phyloP scores from a whole-genome alignment of 2,113 vertebrate genomes.

The Oryzias celebensis region DNA sequence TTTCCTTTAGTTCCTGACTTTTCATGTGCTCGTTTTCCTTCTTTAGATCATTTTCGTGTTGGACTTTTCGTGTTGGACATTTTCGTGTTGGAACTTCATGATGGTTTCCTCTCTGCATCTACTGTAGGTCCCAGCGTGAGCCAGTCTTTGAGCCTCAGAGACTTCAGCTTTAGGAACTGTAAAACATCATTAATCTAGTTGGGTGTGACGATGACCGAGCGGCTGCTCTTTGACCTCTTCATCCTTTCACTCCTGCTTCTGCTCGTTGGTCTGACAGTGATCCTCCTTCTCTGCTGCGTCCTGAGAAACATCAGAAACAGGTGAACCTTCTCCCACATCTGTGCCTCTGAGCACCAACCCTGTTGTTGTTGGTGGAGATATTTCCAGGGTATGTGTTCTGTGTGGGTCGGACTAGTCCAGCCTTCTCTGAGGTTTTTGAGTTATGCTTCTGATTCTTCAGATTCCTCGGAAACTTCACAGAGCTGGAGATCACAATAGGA shows the following conservation, averaged over 20 bases:
- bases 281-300: slow-evolving; percentile 29
- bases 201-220: background rate
- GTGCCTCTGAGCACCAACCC: too few species aligned
- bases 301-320: slow-evolving; percentile 1
- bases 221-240: slow-evolving; percentile 11
- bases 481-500: slow-evolving; percentile 22
- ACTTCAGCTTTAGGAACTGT: too few species aligned
- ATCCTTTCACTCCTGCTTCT: slow-evolving; percentile 17
- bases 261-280: slow-evolving; percentile 19
- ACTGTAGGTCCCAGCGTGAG: too few species aligned
- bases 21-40: too few species aligned
- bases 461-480: slow-evolving; percentile 22
- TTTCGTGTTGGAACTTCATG: too few species aligned
- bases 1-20: too few species aligned
- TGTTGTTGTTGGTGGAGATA: too few species aligned
- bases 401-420: background rate
- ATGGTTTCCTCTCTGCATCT: too few species aligned
- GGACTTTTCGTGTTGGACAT: too few species aligned
- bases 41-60: too few species aligned
- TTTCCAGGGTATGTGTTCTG: too few species aligned
- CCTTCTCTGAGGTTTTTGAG: background rate
- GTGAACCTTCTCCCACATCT: slow-evolving; percentile 3
- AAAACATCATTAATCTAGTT: background rate
- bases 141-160: too few species aligned
- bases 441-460: background rate